Evolutionary conservation across 2,113 vertebrate genomes (phyloP).

Genomic region (Actenoides hombroni): DNA sequence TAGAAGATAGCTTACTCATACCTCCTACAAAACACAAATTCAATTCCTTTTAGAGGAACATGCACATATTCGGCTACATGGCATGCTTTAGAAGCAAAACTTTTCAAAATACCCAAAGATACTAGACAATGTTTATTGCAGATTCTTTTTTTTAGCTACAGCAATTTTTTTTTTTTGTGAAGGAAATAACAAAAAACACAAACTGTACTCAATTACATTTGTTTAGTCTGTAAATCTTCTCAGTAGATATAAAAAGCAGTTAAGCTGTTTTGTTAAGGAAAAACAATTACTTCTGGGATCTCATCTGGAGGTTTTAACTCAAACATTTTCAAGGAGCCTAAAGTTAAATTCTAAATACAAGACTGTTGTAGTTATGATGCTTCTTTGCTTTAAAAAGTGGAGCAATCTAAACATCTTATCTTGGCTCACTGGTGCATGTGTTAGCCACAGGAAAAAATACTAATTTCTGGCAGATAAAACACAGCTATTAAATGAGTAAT

Average conservation of each 20-base stretch:
- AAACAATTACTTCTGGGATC: constrained; percentile 9
- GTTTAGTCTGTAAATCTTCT: constrained; percentile 56
- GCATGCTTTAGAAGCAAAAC: neutral
- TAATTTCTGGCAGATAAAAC: neutral
- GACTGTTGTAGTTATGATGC: neutral
- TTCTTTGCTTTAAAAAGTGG: neutral
- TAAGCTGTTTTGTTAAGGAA: constrained; percentile 44
- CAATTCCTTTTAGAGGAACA: neutral
- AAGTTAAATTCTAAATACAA: neutral
- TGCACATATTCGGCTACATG: neutral
- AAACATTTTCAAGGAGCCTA: neutral
- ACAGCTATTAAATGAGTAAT: neutral
- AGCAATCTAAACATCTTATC: neutral
- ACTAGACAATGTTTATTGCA: neutral
- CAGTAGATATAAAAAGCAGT: constrained; percentile 16
- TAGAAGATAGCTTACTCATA: neutral
- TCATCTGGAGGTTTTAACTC: neutral
- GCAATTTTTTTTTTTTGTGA: neutral
- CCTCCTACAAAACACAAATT: neutral
- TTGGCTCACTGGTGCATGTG: neutral
- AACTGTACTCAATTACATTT: constrained; percentile 9
- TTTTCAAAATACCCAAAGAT: neutral
- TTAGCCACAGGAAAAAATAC: neutral
- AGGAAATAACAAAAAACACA: constrained; percentile 15
- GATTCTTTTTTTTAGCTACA: neutral